These are phyloP conservation scores for Albula goreensis DNA, from an alignment of 2,113 vertebrate genomes.

Conservation along the genomic window DNA sequence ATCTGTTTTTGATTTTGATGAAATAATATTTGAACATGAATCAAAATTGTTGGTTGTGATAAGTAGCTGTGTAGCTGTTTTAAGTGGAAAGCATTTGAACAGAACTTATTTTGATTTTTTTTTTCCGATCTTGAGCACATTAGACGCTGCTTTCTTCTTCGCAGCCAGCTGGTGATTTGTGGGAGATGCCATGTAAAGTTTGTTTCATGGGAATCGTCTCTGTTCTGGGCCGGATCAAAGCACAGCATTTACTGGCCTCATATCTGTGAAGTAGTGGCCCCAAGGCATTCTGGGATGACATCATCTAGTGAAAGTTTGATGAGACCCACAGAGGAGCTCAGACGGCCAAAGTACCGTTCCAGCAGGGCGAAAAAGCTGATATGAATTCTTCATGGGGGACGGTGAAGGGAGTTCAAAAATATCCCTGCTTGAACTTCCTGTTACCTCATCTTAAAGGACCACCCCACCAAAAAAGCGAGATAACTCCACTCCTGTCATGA, in stretches of 20 bases:
- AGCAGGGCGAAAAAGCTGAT: not conserved
- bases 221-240: not conserved
- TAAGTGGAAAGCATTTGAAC: not conserved
- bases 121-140: not conserved
- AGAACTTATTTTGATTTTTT: not conserved
- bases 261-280: not conserved
- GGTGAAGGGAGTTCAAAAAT: not conserved
- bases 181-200: not conserved
- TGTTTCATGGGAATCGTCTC: not conserved
- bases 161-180: not conserved
- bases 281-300: conserved; percentile 24
- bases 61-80: not conserved
- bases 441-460: not conserved
- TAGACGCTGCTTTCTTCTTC: not conserved
- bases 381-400: conserved; percentile 13
- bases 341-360: not conserved
- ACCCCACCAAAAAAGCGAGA: not conserved
- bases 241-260: not conserved
- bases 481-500: not conserved
- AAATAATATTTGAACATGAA: not conserved
- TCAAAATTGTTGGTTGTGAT: not conserved
- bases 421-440: not conserved
- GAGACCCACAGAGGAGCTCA: conserved; percentile 22
- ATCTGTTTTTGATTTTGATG: not conserved
- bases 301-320: conserved; percentile 42